Base-by-base conservation (phyloP, 2,888 invertebrate species). In the Lasioglossum zephyrum region DNA sequence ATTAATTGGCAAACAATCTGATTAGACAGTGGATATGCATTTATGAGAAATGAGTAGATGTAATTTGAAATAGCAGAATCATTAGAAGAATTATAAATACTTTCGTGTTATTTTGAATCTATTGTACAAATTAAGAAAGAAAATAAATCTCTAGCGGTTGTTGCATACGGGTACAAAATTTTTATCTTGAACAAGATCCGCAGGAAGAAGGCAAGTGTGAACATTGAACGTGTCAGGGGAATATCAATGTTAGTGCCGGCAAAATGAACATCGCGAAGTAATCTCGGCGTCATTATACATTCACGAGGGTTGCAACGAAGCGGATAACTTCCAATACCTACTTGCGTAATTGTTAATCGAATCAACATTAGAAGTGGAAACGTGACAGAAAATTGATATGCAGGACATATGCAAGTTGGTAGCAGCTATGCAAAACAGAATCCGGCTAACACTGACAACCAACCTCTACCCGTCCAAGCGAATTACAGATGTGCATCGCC, bases 351-450 rank as follows among this genome's bases (percentile, higher is more conserved):
- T 83, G 88, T 82, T 88, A 91, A 89, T 91, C 82, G 80, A 86
- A 91, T 91, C 73, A 88, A 77, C 84, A 72, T 82, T 79, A 73
- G 72, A 81, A 80, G 79, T 82, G 86, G 81, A 90, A 90, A 91
- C 86, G 79, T 85, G 90, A 91, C 90, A 88, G 90, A 90, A 88
- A 90, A 88, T 87, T 86, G 90, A 90, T 91, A 81, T 80, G 84
- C 85, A 77, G 79, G 81, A 76, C 83, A 86, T 88, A 82, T 88
- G 84, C 75, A 84, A 82, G 86, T 82, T 69, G 81, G 79, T 78
- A 26, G 57, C 57, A 36, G 81, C 73, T 86, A 86, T 86, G 87
- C 90, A 84, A 86, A 90, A 89, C 79, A 90, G 90, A 84, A 88
- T 90, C 81, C 53, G 77, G 81, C 86, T 81, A 88, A 81, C 82